A percentile compares a stretch with the other conserved stretches of the same genome.
Evolutionary conservation across 1,140 invertebrate species (phyloP).

Genomic region (Homarus americanus): DNA sequence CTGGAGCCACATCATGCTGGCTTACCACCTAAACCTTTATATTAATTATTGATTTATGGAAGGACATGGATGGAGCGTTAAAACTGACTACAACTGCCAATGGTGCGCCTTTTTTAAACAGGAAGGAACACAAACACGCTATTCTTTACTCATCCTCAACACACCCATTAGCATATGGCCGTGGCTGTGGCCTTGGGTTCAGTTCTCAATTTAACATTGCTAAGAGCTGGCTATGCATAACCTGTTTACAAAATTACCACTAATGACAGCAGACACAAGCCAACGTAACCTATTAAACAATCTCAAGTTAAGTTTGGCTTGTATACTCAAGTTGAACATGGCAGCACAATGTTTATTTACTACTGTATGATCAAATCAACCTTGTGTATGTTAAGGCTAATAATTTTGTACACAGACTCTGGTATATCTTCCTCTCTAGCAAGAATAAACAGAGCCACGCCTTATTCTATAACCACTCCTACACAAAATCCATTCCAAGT

Average conservation of each 20-base stretch:
- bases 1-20: not conserved
- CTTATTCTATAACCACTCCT: no score
- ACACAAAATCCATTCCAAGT: no score
- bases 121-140: not conserved
- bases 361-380: no score
- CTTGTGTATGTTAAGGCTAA: no score
- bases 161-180: not conserved
- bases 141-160: not conserved
- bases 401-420: no score
- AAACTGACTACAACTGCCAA: not conserved
- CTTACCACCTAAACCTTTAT: not conserved
- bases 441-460: no score
- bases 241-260: not conserved
- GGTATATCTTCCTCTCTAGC: no score
- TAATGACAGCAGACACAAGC: no score
- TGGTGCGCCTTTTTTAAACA: not conserved
- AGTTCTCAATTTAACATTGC: not conserved
- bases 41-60: slow-evolving; percentile 22
- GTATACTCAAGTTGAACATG: no score
- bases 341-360: no score
- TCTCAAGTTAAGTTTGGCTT: no score
- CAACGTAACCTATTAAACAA: no score
- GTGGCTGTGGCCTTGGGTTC: not conserved
- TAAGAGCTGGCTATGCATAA: not conserved
- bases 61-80: slow-evolving; percentile 20